Evolutionary conservation across 2,888 invertebrate species (phyloP).

Genomic region (Belgica antarctica): DNA sequence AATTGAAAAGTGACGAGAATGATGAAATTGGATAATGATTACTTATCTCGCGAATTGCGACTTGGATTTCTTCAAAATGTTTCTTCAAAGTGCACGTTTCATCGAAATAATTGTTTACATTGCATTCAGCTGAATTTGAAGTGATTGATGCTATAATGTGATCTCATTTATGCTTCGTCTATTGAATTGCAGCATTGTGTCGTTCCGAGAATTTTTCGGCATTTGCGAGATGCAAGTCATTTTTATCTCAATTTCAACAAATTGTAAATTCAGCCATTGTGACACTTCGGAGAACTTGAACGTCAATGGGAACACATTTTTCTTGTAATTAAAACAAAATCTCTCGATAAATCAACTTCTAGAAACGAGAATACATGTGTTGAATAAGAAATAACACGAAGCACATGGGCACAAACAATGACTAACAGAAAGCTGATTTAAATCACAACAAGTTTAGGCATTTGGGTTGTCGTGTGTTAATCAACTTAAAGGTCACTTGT

Average conservation of each 20-base stretch:
- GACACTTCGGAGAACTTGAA: not conserved
- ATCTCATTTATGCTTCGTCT: too few relatives aligned
- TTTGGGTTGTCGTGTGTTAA: too few relatives aligned
- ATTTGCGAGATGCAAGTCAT: not conserved
- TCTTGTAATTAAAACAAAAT: too few relatives aligned
- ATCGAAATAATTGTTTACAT: conserved; percentile 10
- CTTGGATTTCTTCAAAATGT: not conserved
- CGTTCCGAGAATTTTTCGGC: conserved; percentile 34
- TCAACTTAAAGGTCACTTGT: too few relatives aligned
- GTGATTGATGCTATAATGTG: conserved; percentile 34
- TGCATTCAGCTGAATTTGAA: conserved; percentile 33
- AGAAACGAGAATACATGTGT: too few relatives aligned
- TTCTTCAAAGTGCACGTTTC: conserved; percentile 9
- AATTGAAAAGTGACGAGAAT: not conserved
- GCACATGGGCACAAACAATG: too few relatives aligned
- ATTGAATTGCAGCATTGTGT: conserved; percentile 22
- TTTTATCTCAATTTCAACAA: not conserved
- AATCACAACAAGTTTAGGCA: too few relatives aligned
- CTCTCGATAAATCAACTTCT: too few relatives aligned
- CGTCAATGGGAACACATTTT: not conserved
- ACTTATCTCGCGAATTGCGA: not conserved
- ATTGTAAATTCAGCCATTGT: not conserved
- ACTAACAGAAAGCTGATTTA: too few relatives aligned
- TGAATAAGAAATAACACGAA: too few relatives aligned
- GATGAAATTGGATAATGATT: conserved; percentile 2